phyloP scores from a whole-genome alignment of 2,113 vertebrate genomes.

The Rhodinocichla rosea region DNA sequence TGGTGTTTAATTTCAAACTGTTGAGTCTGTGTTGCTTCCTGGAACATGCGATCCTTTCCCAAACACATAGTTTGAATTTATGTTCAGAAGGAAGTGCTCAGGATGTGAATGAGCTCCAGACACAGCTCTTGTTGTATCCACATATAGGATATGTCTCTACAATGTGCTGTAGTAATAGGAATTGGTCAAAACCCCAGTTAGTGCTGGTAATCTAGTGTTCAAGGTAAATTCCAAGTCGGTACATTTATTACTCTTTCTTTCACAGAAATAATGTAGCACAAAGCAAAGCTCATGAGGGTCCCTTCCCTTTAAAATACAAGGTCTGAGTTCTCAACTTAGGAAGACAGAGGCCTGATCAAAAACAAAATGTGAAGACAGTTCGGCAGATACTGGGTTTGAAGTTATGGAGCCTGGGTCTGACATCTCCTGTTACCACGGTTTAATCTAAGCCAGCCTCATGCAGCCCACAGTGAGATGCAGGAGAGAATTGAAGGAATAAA shows the following conservation, averaged over 20 bases:
- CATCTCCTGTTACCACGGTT: background rate
- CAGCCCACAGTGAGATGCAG: background rate
- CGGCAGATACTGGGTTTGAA: background rate
- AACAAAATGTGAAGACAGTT: background rate
- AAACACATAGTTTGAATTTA: background rate
- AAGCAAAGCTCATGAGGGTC: background rate
- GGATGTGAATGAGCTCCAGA: background rate
- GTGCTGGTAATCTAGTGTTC: background rate
- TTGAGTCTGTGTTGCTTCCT: background rate
- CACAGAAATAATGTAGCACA: background rate
- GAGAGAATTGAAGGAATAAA: background rate
- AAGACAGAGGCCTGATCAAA: background rate
- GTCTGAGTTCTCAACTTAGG: background rate
- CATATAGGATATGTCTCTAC: background rate
- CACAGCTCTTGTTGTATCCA: background rate
- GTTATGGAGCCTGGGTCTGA: background rate
- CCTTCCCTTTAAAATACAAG: background rate
- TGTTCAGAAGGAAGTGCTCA: background rate
- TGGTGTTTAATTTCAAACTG: background rate
- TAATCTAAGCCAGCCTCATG: background rate
- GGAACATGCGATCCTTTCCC: background rate
- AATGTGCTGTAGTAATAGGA: accelerated
- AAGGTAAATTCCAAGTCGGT: background rate
- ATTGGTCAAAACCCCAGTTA: background rate
- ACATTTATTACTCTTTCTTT: background rate